Percentiles rank a stretch among this genome's conserved stretches.
Conservation (phyloP, 1,140 invertebrate genomes). For the Hylaeus anthracinus region DNA sequence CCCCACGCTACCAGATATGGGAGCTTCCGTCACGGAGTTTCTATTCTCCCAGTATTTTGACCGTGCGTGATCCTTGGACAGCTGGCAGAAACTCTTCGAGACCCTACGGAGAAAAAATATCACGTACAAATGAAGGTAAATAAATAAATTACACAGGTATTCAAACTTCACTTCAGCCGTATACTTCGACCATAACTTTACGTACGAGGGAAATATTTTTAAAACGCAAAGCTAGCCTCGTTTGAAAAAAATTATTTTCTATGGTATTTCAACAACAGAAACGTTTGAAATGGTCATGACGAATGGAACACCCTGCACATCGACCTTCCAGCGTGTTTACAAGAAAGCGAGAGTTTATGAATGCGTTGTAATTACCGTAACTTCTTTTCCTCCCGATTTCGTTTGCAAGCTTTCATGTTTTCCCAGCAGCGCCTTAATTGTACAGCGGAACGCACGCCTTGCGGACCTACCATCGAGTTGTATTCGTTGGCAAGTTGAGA, state of each 20-base stretch:
- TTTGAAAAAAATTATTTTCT: too few relatives aligned
- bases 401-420: constrained; percentile 71
- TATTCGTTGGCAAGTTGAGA: constrained; percentile 65
- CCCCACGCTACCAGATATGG: constrained; percentile 32
- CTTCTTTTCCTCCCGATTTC: constrained; percentile 60
- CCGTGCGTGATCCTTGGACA: constrained; percentile 31
- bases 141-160: too few relatives aligned
- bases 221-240: too few relatives aligned
- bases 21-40: constrained; percentile 9
- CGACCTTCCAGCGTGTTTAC: not conserved
- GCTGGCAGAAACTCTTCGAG: constrained; percentile 41
- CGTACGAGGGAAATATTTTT: too few relatives aligned
- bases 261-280: not conserved
- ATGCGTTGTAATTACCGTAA: constrained; percentile 46
- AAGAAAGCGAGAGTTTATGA: too few relatives aligned
- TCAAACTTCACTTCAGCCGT: too few relatives aligned
- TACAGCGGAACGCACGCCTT: constrained; percentile 55
- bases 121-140: too few relatives aligned
- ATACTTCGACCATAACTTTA: too few relatives aligned
- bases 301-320: too few relatives aligned
- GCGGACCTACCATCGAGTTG: constrained; percentile 61
- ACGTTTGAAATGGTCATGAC: not conserved
- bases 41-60: constrained; percentile 49
- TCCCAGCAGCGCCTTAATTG: constrained; percentile 70
- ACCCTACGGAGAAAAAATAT: not conserved